These are phyloP conservation scores for Tupaia chinensis DNA, from an alignment of 2,113 vertebrate genomes.

Conservation along the genomic window DNA sequence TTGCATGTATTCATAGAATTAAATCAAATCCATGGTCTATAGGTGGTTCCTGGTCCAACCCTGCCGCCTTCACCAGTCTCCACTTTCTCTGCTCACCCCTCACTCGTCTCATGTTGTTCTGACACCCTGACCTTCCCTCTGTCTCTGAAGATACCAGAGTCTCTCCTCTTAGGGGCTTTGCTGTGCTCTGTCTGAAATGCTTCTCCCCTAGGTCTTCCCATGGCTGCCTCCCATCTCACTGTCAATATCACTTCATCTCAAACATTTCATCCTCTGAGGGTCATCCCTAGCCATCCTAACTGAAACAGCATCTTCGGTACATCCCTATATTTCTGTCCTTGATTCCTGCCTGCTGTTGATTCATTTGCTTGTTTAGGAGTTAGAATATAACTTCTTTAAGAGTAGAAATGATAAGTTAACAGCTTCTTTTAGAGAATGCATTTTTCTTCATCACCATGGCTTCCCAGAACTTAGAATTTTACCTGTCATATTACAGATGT, in stretches of 20 bases:
- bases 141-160: neutral
- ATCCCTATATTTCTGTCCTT: neutral
- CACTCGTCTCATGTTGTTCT: accelerated
- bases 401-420: neutral
- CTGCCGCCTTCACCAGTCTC: neutral
- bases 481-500: neutral
- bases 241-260: neutral
- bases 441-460: neutral
- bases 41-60: accelerated
- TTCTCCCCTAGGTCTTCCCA: neutral
- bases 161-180: neutral
- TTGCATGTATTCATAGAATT: neutral
- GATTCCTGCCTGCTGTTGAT: neutral
- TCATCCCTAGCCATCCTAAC: neutral
- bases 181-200: neutral
- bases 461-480: neutral
- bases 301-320: neutral
- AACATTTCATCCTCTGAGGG: neutral
- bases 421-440: neutral
- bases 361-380: neutral
- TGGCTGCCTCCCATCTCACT: neutral
- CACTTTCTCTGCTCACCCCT: neutral
- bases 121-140: neutral
- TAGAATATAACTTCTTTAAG: neutral
- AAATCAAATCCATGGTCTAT: neutral